These are phyloP conservation scores for Dolomedes plantarius DNA, from an alignment of 2,888 invertebrate genomes.

Conservation along the genomic window DNA sequence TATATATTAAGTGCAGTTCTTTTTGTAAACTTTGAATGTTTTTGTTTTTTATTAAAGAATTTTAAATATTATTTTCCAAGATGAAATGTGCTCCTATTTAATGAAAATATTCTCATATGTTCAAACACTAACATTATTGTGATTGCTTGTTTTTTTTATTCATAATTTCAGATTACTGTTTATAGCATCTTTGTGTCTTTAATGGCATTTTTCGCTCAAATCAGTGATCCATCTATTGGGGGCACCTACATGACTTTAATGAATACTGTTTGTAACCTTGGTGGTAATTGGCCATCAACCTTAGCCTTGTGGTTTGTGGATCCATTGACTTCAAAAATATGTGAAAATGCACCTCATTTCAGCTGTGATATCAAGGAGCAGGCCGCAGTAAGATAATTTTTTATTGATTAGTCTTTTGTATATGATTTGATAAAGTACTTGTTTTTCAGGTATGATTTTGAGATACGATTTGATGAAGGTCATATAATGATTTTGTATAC, in stretches of 20 bases:
- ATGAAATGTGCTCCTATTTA: too few relatives aligned
- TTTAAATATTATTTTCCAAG: too few relatives aligned
- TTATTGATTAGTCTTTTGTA: not conserved
- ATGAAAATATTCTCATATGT: too few relatives aligned
- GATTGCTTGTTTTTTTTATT: slow-evolving; percentile 10
- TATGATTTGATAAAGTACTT: too few relatives aligned
- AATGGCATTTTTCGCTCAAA: slow-evolving; percentile 98
- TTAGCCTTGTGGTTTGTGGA: slow-evolving; percentile 94
- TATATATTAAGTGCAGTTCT: too few relatives aligned
- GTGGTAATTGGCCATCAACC: slow-evolving; percentile 98
- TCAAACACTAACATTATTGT: too few relatives aligned
- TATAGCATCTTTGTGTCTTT: slow-evolving; percentile 98
- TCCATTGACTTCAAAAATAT: slow-evolving; percentile 87
- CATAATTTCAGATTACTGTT: slow-evolving; percentile 85
- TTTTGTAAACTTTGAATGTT: too few relatives aligned
- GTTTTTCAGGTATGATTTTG: too few relatives aligned
- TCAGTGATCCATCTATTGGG: slow-evolving; percentile 96
- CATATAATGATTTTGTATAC: too few relatives aligned
- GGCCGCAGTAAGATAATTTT: slow-evolving; percentile 80
- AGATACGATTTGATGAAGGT: too few relatives aligned
- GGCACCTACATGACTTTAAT: slow-evolving; percentile 99
- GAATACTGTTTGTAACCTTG: slow-evolving; percentile 96
- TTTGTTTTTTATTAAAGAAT: too few relatives aligned
- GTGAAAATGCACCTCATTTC: slow-evolving; percentile 77
- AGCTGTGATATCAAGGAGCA: slow-evolving; percentile 82